Evolutionary conservation across 2,888 invertebrate genomes (phyloP).

Genomic region (Allophyes oxyacanthae): DNA sequence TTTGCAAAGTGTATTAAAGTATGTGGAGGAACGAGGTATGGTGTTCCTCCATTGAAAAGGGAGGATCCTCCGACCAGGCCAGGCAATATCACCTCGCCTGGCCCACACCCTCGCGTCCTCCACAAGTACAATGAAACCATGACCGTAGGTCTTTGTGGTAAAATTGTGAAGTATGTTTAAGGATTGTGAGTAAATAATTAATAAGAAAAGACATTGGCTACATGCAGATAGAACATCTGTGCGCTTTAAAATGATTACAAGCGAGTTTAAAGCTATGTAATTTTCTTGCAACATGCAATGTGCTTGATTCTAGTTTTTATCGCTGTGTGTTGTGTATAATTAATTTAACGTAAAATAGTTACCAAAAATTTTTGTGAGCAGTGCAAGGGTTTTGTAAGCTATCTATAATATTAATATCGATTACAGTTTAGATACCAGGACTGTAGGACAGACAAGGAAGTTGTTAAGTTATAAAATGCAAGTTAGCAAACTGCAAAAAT

Average conservation of each 20-base stretch:
- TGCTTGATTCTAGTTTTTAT: constrained; percentile 38
- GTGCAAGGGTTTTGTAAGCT: constrained; percentile 65
- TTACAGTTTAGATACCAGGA: constrained; percentile 61
- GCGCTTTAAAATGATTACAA: constrained; percentile 61
- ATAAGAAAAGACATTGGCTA: constrained; percentile 16
- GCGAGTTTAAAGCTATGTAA: constrained; percentile 27
- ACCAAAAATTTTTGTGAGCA: constrained; percentile 54
- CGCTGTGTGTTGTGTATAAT: constrained; percentile 64
- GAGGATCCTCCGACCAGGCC: too few species aligned
- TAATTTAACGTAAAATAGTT: constrained; percentile 36
- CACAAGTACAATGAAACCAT: constrained; percentile 60
- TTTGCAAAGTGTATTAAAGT: constrained; percentile 35
- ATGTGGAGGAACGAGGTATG: too few species aligned
- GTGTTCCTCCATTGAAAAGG: too few species aligned
- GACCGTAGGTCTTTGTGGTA: constrained; percentile 43
- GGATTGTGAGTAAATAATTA: constrained; percentile 6
- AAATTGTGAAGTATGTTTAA: constrained; percentile 7
- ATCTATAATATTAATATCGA: constrained; percentile 55
- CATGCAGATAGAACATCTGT: constrained; percentile 58
- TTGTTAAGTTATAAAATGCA: constrained; percentile 13
- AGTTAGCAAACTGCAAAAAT: constrained; percentile 14
- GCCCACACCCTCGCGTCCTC: too few species aligned
- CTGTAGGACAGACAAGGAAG: constrained; percentile 46
- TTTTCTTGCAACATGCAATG: constrained; percentile 52
- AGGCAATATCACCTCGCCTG: too few species aligned